phyloP scores from a whole-genome alignment of 2,113 vertebrate species.

The Macrotus californicus region DNA sequence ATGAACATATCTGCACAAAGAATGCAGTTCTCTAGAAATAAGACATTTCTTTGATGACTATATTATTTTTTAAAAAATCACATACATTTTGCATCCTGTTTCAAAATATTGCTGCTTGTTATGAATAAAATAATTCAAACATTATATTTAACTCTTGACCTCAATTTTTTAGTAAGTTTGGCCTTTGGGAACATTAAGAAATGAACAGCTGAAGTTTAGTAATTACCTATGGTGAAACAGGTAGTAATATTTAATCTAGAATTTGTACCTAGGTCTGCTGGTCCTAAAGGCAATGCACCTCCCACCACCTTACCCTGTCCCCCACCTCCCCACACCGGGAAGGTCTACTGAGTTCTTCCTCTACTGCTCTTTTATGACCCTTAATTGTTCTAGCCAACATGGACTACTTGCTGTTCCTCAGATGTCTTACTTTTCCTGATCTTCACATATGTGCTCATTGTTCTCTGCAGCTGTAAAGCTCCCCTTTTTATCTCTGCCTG shows the following conservation, averaged over 20 bases:
- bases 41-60: not conserved
- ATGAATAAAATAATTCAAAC: not conserved
- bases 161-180: not conserved
- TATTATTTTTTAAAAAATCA: constrained; percentile 7
- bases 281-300: not conserved
- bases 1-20: not conserved
- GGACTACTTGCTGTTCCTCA: not conserved
- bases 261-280: not conserved
- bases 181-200: not conserved
- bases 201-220: not conserved
- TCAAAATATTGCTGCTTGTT: constrained; percentile 12
- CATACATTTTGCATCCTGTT: not conserved
- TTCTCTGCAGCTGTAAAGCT: not conserved
- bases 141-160: not conserved
- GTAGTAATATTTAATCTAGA: not conserved
- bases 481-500: not conserved
- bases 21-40: not conserved
- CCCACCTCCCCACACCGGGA: not conserved
- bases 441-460: not conserved
- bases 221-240: not conserved
- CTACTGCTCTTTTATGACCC: not conserved
- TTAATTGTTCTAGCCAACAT: not conserved
- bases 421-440: not conserved
- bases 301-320: not conserved
- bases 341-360: not conserved